Conservation (phyloP, 2,888 invertebrate genomes). For the Drosophila pegasa region DNA sequence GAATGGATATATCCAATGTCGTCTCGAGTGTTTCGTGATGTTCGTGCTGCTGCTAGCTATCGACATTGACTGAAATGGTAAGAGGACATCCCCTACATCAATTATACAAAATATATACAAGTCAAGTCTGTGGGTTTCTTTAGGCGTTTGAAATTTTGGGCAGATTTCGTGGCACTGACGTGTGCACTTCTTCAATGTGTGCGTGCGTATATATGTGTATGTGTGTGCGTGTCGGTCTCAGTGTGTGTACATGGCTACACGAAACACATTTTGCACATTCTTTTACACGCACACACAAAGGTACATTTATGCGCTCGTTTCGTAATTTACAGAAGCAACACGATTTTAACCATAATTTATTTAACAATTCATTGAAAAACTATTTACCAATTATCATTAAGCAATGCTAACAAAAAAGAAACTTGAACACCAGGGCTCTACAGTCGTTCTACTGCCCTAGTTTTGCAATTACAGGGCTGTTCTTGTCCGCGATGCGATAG, state of each 20-base stretch:
- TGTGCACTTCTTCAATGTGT: conserved; percentile 64
- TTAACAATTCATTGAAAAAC: background rate
- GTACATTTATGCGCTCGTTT: background rate
- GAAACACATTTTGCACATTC: conserved; percentile 4
- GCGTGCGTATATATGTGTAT: conserved; percentile 24
- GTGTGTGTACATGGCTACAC: conserved; percentile 20
- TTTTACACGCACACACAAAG: background rate
- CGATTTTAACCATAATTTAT: background rate
- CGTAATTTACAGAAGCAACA: conserved; percentile 7
- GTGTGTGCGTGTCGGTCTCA: conserved; percentile 7
- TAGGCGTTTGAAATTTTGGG: conserved; percentile 14
- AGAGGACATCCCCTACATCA: conserved; percentile 15
- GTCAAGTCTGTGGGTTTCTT: conserved; percentile 8
- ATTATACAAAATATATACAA: background rate
- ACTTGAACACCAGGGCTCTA: conserved; percentile 57
- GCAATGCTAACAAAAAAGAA: conserved; percentile 67
- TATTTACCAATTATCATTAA: conserved; percentile 67
- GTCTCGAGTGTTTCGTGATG: conserved; percentile 45
- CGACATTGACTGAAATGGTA: conserved; percentile 70
- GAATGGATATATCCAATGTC: conserved; percentile 63
- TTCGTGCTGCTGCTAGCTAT: conserved; percentile 60
- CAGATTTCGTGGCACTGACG: conserved; percentile 73
- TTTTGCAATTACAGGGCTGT: conserved; percentile 16
- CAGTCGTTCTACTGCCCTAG: conserved; percentile 46
- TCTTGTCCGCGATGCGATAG: background rate